phyloP scores from a whole-genome alignment of 2,113 vertebrate species.

The Cynoglossus semilaevis region DNA sequence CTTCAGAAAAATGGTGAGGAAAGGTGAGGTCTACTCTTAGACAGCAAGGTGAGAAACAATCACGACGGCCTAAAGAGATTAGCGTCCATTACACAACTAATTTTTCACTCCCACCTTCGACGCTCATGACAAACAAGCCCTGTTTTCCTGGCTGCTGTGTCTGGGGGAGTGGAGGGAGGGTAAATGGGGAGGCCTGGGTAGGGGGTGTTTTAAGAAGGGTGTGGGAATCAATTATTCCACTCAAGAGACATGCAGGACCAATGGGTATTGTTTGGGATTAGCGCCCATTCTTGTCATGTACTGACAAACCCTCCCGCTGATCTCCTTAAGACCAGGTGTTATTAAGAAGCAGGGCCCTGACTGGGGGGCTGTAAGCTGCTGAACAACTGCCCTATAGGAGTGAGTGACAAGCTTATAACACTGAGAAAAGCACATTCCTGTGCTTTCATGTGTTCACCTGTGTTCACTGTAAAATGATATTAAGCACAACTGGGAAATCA shows the following conservation, averaged over 20 bases:
- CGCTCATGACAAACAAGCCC: conserved; percentile 58
- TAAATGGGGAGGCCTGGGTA: too few relatives aligned
- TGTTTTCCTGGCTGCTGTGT: conserved; percentile 54
- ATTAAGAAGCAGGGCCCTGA: conserved; percentile 63
- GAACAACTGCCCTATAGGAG: conserved; percentile 57
- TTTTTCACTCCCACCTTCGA: conserved; percentile 61
- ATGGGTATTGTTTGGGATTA: conserved; percentile 69
- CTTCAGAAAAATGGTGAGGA: conserved; percentile 2
- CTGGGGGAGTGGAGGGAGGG: too few relatives aligned
- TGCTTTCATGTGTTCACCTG: conserved; percentile 62
- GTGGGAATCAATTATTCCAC: conserved; percentile 75
- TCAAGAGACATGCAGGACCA: conserved; percentile 62
- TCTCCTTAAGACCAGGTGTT: conserved; percentile 74
- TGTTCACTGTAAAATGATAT: conserved; percentile 27
- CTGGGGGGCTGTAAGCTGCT: conserved; percentile 51
- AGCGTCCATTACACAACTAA: conserved; percentile 69
- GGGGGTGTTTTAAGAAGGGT: conserved; percentile 66
- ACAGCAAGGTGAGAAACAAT: conserved; percentile 29
- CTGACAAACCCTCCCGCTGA: conserved; percentile 71
- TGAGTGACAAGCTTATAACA: conserved; percentile 66
- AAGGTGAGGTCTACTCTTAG: conserved; percentile 7
- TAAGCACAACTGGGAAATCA: conserved; percentile 37
- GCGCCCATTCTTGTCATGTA: conserved; percentile 74
- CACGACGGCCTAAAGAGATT: conserved; percentile 57
- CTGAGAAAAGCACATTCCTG: conserved; percentile 53